These are phyloP conservation scores for Mus musculus DNA, from an alignment of 2,113 vertebrate genomes.

Conservation along the genomic window DNA sequence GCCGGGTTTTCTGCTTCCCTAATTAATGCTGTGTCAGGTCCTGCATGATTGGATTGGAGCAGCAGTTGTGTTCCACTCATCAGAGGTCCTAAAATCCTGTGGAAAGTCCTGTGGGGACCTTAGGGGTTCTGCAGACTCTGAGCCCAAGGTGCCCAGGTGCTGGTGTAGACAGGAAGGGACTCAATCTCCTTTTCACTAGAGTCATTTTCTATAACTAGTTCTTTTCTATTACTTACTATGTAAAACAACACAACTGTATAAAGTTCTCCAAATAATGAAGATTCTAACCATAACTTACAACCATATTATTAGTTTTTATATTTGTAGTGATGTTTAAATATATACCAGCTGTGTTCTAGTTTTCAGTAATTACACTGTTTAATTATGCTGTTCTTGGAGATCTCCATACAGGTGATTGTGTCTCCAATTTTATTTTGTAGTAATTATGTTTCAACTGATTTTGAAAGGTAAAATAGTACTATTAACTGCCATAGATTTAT, in stretches of 20 bases:
- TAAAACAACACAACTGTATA: background rate
- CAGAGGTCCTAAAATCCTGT: too few species aligned
- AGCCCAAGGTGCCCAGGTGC: too few species aligned
- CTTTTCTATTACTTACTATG: too few species aligned
- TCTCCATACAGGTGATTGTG: slow-evolving; percentile 26
- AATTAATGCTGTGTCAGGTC: too few species aligned
- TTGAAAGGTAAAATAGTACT: slow-evolving; percentile 22
- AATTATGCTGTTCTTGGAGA: background rate
- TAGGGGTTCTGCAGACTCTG: too few species aligned
- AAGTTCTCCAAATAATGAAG: background rate
- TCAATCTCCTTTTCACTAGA: too few species aligned
- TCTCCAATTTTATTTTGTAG: slow-evolving; percentile 25
- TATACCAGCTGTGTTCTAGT: background rate
- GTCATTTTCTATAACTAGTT: background rate
- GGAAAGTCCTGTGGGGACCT: too few species aligned
- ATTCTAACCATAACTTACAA: background rate
- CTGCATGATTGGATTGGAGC: too few species aligned
- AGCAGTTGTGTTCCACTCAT: too few species aligned
- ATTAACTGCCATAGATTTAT: background rate
- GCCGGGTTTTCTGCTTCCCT: too few species aligned
- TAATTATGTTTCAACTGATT: slow-evolving; percentile 24
- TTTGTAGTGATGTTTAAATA: slow-evolving; percentile 4
- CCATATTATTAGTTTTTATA: slow-evolving; percentile 33
- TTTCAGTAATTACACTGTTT: slow-evolving; percentile 47
- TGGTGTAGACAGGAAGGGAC: too few species aligned